These are phyloP conservation scores for Phrynocephalus versicolor DNA, from an alignment of 2,113 vertebrate genomes.

Conservation along the genomic window DNA sequence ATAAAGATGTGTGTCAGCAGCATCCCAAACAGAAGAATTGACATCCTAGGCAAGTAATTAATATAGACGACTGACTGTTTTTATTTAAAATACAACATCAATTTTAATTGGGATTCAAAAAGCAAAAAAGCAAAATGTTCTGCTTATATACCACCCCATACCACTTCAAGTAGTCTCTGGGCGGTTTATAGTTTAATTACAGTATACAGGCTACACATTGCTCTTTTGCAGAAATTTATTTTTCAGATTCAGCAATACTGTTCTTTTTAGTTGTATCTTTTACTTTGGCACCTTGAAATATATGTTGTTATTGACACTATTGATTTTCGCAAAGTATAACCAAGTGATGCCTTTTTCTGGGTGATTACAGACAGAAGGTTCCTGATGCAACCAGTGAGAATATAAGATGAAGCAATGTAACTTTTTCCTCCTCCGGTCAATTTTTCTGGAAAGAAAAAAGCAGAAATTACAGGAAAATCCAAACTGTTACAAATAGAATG, in stretches of 20 bases:
- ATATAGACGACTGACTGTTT: neutral
- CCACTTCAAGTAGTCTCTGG: too few species aligned
- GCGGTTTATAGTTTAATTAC: too few species aligned
- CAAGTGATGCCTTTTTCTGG: neutral
- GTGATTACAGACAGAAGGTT: neutral
- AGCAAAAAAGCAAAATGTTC: too few species aligned
- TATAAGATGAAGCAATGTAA: too few species aligned
- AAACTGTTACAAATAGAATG: too few species aligned
- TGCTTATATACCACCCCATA: too few species aligned
- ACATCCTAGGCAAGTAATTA: conserved; percentile 80
- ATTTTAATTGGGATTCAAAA: neutral
- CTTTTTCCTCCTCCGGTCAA: too few species aligned
- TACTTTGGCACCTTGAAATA: neutral
- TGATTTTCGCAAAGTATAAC: neutral
- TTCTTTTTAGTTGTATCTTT: neutral
- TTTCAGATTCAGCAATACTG: neutral
- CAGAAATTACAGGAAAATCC: too few species aligned
- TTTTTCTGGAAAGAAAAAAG: too few species aligned
- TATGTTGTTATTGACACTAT: neutral
- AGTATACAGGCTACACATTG: too few species aligned
- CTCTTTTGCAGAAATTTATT: neutral
- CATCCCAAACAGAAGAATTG: conserved; percentile 80
- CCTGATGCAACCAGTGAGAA: too few species aligned
- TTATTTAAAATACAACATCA: neutral
- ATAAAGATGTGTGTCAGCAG: conserved; percentile 82